A percentile compares a stretch with the other conserved stretches of the same genome.
These are phyloP conservation scores for Gymnorhina tibicen DNA, from an alignment of 2,113 vertebrate species.

Conservation along the genomic window DNA sequence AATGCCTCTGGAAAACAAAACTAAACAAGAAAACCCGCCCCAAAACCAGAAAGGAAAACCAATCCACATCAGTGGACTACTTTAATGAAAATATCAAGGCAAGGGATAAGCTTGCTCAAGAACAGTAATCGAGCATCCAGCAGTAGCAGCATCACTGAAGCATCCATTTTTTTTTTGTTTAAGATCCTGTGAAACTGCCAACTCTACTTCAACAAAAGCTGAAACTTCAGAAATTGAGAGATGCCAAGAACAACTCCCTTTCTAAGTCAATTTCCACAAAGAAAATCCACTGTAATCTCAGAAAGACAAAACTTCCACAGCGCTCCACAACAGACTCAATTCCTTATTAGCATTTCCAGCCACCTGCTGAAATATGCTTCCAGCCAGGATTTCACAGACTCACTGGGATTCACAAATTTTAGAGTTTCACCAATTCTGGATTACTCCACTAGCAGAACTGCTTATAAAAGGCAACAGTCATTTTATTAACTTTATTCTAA, in stretches of 20 bases:
- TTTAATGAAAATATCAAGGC: background rate
- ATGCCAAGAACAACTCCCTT: constrained; percentile 7
- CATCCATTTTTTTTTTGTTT: background rate
- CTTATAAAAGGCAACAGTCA: constrained; percentile 13
- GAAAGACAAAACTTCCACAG: background rate
- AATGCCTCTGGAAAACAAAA: background rate
- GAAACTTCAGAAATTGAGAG: background rate
- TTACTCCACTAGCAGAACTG: background rate
- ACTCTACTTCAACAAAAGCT: background rate
- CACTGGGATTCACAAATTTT: constrained; percentile 48
- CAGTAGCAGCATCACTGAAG: background rate
- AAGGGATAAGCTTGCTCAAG: background rate
- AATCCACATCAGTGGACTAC: background rate
- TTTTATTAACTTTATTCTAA: constrained; percentile 37
- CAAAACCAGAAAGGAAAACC: background rate
- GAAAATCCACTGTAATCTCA: background rate
- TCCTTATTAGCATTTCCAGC: constrained; percentile 33
- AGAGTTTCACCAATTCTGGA: constrained; percentile 17
- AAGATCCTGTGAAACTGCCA: background rate
- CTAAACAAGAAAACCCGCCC: background rate
- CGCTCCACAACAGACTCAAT: background rate
- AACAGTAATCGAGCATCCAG: background rate
- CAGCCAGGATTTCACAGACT: constrained; percentile 31
- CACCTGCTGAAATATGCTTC: constrained; percentile 20
- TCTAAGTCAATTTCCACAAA: constrained; percentile 5